Evolutionary conservation across 2,113 vertebrate species (phyloP).

Genomic region (Mesocricetus auratus): DNA sequence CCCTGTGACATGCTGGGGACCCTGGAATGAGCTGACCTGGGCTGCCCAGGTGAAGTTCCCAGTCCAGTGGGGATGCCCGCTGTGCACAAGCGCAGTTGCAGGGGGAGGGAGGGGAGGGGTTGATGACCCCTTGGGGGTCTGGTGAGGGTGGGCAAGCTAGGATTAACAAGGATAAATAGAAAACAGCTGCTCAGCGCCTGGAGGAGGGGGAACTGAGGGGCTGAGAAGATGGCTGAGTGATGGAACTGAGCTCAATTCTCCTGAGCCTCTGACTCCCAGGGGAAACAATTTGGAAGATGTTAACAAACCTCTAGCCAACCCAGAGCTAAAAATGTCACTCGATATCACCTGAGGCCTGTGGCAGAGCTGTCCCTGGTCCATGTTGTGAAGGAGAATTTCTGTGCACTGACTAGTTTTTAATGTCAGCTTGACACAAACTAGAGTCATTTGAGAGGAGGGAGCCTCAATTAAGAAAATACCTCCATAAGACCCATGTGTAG

Average conservation of each 20-base stretch:
- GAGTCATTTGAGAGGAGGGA: not conserved
- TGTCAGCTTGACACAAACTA: not conserved
- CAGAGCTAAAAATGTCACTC: not conserved
- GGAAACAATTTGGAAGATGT: not conserved
- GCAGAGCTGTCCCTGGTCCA: not conserved
- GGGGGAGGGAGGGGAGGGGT: not conserved
- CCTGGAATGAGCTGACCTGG: not conserved
- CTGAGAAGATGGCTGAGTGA: not conserved
- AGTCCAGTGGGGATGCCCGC: not conserved
- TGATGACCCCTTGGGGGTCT: not conserved
- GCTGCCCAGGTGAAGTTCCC: not conserved
- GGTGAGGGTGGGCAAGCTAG: rapidly evolving
- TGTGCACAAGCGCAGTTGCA: not conserved
- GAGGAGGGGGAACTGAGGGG: not conserved
- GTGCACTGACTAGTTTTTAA: not conserved
- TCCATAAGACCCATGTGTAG: no score
- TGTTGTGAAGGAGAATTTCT: not conserved
- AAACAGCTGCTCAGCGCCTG: not conserved
- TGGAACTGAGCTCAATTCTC: not conserved
- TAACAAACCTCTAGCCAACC: not conserved
- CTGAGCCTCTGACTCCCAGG: not conserved
- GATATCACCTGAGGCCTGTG: not conserved
- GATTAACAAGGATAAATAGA: not conserved
- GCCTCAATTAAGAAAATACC: not conserved
- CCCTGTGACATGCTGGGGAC: not conserved